Percentiles rank a stretch among this genome's conserved stretches.
Conservation (phyloP, 2,797 vertebrate species). For the Novumbra hubbsi region DNA sequence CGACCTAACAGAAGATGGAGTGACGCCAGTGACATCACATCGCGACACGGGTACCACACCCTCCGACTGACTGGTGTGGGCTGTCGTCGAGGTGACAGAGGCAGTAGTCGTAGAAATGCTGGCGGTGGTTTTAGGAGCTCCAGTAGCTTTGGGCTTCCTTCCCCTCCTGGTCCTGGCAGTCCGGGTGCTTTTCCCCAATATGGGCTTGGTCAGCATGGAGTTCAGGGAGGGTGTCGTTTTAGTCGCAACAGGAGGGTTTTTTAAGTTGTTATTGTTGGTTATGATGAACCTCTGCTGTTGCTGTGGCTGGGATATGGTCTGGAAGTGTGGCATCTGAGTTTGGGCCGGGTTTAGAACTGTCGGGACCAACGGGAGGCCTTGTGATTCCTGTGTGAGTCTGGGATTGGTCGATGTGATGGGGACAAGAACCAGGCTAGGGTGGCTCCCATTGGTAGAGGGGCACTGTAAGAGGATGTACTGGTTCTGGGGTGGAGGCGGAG, state of each 20-base stretch:
- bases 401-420: slow-evolving; percentile 66
- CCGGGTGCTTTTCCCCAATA: slow-evolving; percentile 72
- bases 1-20: slow-evolving; percentile 5
- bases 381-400: slow-evolving; percentile 55
- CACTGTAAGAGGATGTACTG: slow-evolving; percentile 79
- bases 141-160: slow-evolving; percentile 67
- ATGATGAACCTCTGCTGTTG: slow-evolving; percentile 81
- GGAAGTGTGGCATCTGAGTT: slow-evolving; percentile 69
- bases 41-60: slow-evolving; percentile 19
- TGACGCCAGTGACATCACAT: slow-evolving; percentile 20
- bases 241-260: slow-evolving; percentile 47
- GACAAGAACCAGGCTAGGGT: slow-evolving; percentile 78
- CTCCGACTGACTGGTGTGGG: background rate
- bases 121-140: slow-evolving; percentile 47
- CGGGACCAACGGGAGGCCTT: slow-evolving; percentile 73
- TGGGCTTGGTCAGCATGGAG: slow-evolving; percentile 69
- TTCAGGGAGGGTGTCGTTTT: slow-evolving; percentile 43
- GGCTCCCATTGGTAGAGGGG: slow-evolving; percentile 67
- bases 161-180: slow-evolving; percentile 72
- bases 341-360: slow-evolving; percentile 74
- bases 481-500: slow-evolving; percentile 70
- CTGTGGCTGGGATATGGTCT: slow-evolving; percentile 73
- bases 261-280: slow-evolving; percentile 63
- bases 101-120: slow-evolving; percentile 18
- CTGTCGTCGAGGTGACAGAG: slow-evolving; percentile 13